Evolutionary conservation across 2,113 vertebrate species (phyloP).

Genomic region (Chloropsis hardwickii): DNA sequence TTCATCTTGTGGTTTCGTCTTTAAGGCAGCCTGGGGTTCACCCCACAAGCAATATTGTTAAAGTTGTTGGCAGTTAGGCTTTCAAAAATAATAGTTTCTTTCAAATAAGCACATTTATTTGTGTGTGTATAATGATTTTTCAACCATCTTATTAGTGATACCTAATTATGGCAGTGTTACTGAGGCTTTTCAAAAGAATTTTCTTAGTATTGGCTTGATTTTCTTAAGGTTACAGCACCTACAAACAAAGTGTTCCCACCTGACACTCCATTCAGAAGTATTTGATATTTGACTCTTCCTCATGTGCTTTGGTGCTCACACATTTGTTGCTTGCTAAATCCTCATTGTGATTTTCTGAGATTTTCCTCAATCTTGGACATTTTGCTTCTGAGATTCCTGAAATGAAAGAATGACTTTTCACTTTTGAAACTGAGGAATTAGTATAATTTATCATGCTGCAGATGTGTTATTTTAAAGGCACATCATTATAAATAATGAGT

Average conservation of each 20-base stretch:
- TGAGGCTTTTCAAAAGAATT: background rate
- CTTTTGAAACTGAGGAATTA: background rate
- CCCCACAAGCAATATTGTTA: background rate
- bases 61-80: background rate
- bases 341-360: background rate
- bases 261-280: background rate
- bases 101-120: background rate
- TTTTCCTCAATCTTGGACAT: background rate
- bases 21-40: background rate
- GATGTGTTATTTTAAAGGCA: background rate
- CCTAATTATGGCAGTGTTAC: background rate
- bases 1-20: background rate
- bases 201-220: background rate
- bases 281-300: background rate
- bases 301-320: fast-evolving
- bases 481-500: background rate
- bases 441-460: background rate
- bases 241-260: background rate
- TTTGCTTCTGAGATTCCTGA: background rate
- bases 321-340: background rate
- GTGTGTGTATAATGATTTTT: background rate
- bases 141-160: background rate
- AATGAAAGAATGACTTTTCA: background rate
- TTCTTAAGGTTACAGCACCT: background rate
- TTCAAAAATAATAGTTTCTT: background rate